Conservation (phyloP, 2,797 vertebrate genomes). For the Sphaeramia orbicularis region DNA sequence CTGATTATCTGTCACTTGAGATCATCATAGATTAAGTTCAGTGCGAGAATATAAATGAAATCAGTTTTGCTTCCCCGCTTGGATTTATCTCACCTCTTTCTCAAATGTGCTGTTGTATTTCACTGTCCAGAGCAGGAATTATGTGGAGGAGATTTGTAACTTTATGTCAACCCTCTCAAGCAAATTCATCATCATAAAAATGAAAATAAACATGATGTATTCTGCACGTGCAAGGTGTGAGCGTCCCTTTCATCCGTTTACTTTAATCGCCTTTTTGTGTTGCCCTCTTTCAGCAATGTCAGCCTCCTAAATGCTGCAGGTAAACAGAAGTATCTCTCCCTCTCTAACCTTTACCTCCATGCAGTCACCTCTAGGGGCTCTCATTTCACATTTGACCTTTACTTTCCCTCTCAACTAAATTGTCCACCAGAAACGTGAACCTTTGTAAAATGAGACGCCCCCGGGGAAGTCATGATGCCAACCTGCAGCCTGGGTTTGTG, state of each 20-base stretch:
- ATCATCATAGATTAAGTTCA: background rate
- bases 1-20: background rate
- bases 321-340: conserved; percentile 14
- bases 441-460: conserved; percentile 70
- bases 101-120: background rate
- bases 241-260: conserved; percentile 19
- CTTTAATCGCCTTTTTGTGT: conserved; percentile 5
- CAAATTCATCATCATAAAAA: background rate
- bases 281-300: conserved; percentile 38
- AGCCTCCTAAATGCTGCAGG: conserved; percentile 31
- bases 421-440: conserved; percentile 75
- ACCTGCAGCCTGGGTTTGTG: conserved; percentile 51
- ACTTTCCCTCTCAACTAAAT: conserved; percentile 66
- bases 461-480: conserved; percentile 48
- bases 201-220: conserved; percentile 1
- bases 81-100: background rate
- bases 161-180: background rate
- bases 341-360: conserved; percentile 46
- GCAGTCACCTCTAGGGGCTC: conserved; percentile 56
- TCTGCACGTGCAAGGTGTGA: background rate
- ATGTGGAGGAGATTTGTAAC: background rate
- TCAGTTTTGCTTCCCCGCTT: background rate
- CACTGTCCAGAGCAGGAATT: background rate
- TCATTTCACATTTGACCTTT: conserved; percentile 80
- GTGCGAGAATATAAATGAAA: background rate